A percentile compares a stretch with the other conserved stretches of the same genome.
Conservation (phyloP, 2,113 vertebrate genomes). For the Coptodon rendalli region DNA sequence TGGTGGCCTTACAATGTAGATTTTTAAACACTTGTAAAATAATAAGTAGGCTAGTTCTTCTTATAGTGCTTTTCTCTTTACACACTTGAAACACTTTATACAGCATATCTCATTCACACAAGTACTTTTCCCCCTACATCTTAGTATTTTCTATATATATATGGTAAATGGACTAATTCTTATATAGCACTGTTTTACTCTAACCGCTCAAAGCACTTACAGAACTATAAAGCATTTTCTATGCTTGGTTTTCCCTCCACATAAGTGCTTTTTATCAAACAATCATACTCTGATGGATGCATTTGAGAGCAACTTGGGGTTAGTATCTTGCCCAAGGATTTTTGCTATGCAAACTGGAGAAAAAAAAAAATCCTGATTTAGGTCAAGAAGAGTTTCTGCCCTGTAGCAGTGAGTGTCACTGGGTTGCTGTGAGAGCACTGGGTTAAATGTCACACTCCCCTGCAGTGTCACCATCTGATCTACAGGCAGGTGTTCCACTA, state of each 20-base stretch:
- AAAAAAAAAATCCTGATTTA: neutral
- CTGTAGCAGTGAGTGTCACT: neutral
- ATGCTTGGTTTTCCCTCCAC: neutral
- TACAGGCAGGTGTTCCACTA: neutral
- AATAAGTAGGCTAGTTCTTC: neutral
- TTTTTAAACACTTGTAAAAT: neutral
- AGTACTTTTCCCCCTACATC: neutral
- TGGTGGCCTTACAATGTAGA: neutral
- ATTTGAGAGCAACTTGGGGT: neutral
- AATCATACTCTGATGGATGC: neutral
- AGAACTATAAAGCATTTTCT: neutral
- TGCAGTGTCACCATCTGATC: constrained; percentile 8
- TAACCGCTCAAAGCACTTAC: neutral
- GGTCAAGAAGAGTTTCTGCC: neutral
- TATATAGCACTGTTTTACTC: neutral
- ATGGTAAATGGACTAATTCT: neutral
- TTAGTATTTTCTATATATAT: neutral
- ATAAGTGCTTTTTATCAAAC: neutral
- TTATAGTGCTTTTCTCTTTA: neutral
- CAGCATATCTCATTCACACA: neutral
- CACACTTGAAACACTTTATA: neutral
- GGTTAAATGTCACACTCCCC: neutral
- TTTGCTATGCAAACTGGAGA: neutral
- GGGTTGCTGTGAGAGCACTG: neutral
- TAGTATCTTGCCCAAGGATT: neutral